phyloP scores from a whole-genome alignment of 2,888 invertebrate species.

The Tetranychus piercei region DNA sequence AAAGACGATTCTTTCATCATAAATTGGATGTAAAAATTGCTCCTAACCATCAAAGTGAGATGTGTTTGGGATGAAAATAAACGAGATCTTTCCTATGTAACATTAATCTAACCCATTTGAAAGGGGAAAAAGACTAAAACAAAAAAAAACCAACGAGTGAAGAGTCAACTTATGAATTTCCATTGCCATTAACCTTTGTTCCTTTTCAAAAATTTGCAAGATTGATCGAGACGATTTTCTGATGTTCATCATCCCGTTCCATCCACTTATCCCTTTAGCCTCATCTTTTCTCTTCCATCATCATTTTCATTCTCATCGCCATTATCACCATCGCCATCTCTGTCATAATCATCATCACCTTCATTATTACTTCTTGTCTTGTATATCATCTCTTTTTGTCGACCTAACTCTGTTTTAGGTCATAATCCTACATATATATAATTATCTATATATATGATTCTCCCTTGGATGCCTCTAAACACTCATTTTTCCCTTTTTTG shows the following conservation, averaged over 20 bases:
- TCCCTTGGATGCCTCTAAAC: constrained; percentile 1
- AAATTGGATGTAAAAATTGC: too few species aligned
- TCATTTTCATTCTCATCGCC: not conserved
- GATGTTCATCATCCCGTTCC: not conserved
- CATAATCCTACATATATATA: not conserved
- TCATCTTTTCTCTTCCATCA: not conserved
- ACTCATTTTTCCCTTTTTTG: not conserved
- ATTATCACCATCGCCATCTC: not conserved
- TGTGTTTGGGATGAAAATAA: too few species aligned
- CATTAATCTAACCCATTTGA: not conserved
- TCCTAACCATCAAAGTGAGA: too few species aligned
- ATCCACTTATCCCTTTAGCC: not conserved
- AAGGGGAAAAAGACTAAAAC: not conserved
- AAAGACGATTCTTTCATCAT: too few species aligned
- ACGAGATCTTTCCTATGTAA: not conserved
- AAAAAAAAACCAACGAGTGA: not conserved
- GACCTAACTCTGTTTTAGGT: not conserved
- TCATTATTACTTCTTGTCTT: not conserved
- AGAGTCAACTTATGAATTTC: not conserved
- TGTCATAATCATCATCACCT: not conserved
- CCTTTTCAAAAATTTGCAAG: not conserved
- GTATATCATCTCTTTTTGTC: not conserved
- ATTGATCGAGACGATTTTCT: not conserved
- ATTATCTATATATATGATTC: not conserved
- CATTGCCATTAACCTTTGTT: not conserved